Evolutionary conservation across 2,113 vertebrate genomes (phyloP).

Genomic region (Elanus axillaris): DNA sequence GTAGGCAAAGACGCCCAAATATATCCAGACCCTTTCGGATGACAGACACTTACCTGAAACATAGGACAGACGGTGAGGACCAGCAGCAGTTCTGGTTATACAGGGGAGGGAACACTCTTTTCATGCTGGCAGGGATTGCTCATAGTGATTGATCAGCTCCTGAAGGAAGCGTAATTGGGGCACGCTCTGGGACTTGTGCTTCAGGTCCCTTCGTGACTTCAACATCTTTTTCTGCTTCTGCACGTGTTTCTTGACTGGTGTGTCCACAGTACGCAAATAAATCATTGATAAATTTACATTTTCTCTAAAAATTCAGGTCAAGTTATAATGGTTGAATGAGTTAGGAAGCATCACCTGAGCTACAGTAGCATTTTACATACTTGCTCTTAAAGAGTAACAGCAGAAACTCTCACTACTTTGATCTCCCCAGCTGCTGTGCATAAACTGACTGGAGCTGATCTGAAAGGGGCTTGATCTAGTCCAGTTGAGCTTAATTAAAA

Average conservation of each 20-base stretch:
- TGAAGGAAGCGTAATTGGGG: neutral
- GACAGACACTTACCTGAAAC: neutral
- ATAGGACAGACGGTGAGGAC: neutral
- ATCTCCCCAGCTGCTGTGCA: neutral
- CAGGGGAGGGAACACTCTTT: neutral
- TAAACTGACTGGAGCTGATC: neutral
- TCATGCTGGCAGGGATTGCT: neutral
- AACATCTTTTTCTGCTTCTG: neutral
- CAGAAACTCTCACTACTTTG: neutral
- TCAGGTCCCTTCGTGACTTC: neutral
- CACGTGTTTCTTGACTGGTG: neutral
- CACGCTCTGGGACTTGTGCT: neutral
- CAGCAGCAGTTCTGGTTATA: neutral
- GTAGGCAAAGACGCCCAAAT: neutral
- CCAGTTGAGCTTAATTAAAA: neutral
- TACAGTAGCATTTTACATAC: neutral
- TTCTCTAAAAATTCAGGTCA: neutral
- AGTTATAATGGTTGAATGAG: neutral
- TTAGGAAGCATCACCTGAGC: neutral
- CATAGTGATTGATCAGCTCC: neutral
- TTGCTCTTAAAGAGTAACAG: neutral
- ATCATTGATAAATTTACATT: neutral
- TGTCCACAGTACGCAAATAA: neutral
- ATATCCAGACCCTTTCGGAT: neutral
- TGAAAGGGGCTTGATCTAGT: neutral